These are phyloP conservation scores for Spodoptera picta DNA, from an alignment of 2,888 invertebrate genomes.

Conservation along the genomic window DNA sequence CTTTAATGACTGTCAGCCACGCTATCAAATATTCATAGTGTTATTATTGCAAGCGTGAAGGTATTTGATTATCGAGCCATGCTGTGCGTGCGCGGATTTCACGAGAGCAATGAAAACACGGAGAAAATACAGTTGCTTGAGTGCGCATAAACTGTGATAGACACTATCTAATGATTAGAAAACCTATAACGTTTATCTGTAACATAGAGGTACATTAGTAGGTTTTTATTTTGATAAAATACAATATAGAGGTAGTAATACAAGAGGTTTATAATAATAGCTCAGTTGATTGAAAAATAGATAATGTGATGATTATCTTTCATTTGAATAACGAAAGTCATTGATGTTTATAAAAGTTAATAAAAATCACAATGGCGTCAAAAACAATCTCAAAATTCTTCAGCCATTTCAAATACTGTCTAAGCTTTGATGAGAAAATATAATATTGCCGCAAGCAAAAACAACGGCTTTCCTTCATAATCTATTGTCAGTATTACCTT, in stretches of 20 bases:
- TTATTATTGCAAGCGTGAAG: conserved; percentile 81
- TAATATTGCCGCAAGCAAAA: conserved; percentile 14
- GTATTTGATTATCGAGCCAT: conserved; percentile 78
- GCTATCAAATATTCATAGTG: conserved; percentile 74
- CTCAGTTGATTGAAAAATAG: too few species aligned
- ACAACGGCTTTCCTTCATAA: conserved; percentile 21
- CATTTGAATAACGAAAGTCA: too few species aligned
- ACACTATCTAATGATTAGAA: conserved; percentile 20
- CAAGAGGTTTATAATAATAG: too few species aligned
- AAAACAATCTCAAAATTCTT: conserved; percentile 4
- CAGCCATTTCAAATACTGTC: conserved; percentile 15
- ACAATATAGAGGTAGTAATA: too few species aligned
- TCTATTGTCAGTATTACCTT: conserved; percentile 11
- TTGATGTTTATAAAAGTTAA: too few species aligned
- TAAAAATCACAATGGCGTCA: too few species aligned
- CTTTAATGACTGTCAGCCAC: conserved; percentile 55
- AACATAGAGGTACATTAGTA: too few species aligned
- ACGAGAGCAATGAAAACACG: conserved; percentile 80
- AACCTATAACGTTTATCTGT: too few species aligned
- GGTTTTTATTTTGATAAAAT: too few species aligned
- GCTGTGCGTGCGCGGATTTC: conserved; percentile 81
- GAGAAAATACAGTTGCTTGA: conserved; percentile 83
- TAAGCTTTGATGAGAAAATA: conserved; percentile 20
- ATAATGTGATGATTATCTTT: too few species aligned
- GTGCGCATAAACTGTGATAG: conserved; percentile 63